Conservation (phyloP, 2,888 invertebrate genomes). For the Yponomeuta plumbellus region DNA sequence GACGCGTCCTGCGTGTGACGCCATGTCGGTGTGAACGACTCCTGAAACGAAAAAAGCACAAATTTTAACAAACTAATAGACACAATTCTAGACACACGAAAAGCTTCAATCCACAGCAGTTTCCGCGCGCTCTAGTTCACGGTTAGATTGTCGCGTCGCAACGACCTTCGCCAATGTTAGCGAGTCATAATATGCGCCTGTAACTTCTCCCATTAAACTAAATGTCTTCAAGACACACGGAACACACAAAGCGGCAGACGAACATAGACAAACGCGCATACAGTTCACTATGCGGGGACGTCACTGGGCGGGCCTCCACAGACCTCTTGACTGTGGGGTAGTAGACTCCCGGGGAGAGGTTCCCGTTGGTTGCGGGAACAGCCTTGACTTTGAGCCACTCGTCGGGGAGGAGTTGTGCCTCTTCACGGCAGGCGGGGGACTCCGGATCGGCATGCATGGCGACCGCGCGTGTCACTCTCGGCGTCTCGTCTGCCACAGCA, state of each 20-base stretch:
- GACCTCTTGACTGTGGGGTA: slow-evolving; percentile 72
- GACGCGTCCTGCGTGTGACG: slow-evolving; percentile 81
- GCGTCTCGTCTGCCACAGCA: slow-evolving; percentile 51
- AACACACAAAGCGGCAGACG: slow-evolving; percentile 26
- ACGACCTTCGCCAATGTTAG: slow-evolving; percentile 65
- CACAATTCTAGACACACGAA: background rate
- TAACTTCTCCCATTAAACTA: slow-evolving; percentile 28
- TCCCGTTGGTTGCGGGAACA: slow-evolving; percentile 55
- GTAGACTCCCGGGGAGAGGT: slow-evolving; percentile 70
- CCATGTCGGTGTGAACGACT: slow-evolving; percentile 82
- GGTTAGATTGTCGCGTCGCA: slow-evolving; percentile 41
- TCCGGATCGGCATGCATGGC: slow-evolving; percentile 67
- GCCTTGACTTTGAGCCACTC: slow-evolving; percentile 70
- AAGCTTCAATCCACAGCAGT: background rate
- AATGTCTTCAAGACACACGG: slow-evolving; percentile 24
- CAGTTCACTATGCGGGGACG: slow-evolving; percentile 63
- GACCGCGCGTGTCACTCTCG: slow-evolving; percentile 45
- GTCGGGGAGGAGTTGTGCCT: slow-evolving; percentile 65
- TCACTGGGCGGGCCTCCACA: slow-evolving; percentile 57
- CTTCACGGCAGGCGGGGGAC: slow-evolving; percentile 68
- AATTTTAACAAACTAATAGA: background rate
- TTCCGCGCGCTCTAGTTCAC: slow-evolving; percentile 51
- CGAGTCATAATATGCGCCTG: slow-evolving; percentile 48
- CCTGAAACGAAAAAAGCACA: slow-evolving; percentile 64
- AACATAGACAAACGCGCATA: slow-evolving; percentile 56